phyloP scores from a whole-genome alignment of 2,888 invertebrate species.

The Fragum fragum region DNA sequence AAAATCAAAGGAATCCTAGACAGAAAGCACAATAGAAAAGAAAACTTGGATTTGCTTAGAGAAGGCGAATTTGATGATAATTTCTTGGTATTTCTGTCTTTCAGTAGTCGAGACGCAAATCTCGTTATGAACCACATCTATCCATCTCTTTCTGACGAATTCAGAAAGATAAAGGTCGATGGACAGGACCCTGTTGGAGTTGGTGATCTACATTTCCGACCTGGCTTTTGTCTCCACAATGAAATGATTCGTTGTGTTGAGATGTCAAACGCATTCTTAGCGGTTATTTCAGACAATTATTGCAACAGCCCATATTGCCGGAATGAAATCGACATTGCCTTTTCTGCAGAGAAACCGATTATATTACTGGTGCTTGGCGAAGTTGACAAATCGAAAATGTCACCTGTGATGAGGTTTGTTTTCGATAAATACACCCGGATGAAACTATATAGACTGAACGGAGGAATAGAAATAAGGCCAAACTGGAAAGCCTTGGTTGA shows the following conservation, averaged over 20 bases:
- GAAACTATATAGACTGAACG: background rate
- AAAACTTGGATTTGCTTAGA: background rate
- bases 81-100: conserved; percentile 10
- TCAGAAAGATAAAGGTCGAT: background rate
- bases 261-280: background rate
- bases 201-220: conserved; percentile 22
- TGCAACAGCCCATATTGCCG: conserved; percentile 17
- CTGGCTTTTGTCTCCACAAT: background rate
- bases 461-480: no score
- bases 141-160: background rate
- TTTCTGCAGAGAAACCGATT: conserved; percentile 17
- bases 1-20: background rate
- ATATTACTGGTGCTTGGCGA: conserved; percentile 6
- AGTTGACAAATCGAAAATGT: background rate
- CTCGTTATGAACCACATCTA: conserved; percentile 1
- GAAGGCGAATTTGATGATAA: background rate
- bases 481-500: no score
- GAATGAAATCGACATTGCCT: conserved; percentile 12
- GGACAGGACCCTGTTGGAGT: background rate
- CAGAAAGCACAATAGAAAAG: background rate
- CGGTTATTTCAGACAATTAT: background rate
- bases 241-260: conserved; percentile 23
- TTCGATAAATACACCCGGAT: conserved; percentile 4
- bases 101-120: conserved; percentile 2
- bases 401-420: conserved; percentile 3